Conservation (phyloP, 2,113 vertebrate species). For the Sciurus niger region DNA sequence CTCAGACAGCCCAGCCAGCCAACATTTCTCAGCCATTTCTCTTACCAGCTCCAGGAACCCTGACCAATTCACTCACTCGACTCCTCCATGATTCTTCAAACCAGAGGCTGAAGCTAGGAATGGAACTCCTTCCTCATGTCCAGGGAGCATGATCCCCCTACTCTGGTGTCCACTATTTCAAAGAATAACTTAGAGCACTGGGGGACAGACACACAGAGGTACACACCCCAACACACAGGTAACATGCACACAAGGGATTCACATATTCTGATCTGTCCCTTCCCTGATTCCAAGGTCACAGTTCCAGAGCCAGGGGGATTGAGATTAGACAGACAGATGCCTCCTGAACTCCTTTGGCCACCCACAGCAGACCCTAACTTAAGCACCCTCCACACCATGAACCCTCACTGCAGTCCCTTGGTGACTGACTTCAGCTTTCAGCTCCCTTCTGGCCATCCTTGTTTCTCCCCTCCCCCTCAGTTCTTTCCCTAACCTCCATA, state of each 20-base stretch:
- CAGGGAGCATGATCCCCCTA: neutral
- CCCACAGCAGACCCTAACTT: neutral
- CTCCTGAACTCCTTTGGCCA: neutral
- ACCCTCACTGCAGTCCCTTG: neutral
- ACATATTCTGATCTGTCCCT: neutral
- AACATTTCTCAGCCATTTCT: neutral
- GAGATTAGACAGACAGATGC: neutral
- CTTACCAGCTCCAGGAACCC: neutral
- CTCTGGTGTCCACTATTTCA: neutral
- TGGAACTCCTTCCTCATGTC: neutral
- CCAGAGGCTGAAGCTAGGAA: neutral
- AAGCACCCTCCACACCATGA: neutral
- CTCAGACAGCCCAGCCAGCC: constrained; percentile 22
- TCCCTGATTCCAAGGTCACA: constrained; percentile 29
- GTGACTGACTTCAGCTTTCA: constrained; percentile 14
- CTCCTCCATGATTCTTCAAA: neutral
- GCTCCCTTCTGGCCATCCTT: neutral
- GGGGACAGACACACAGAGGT: neutral
- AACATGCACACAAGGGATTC: neutral
- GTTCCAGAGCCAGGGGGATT: neutral
- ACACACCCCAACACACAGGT: neutral
- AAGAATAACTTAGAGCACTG: neutral
- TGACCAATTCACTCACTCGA: neutral
- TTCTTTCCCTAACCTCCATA: neutral
- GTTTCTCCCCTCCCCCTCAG: neutral